Conservation (phyloP, 2,797 vertebrate species). For the Anguilla marmorata region DNA sequence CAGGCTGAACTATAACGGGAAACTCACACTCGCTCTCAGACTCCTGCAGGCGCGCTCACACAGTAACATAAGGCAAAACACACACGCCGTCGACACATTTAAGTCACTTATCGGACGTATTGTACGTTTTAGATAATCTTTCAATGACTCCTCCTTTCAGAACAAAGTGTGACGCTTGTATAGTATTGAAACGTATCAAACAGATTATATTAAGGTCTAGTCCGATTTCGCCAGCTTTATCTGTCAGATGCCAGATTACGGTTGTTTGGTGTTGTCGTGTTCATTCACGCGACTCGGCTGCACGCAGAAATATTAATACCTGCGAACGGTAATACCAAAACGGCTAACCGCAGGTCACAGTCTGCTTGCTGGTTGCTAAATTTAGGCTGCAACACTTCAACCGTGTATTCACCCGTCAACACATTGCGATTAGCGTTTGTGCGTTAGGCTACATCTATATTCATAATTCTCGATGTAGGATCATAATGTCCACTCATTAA, state of each 20-base stretch:
- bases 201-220: background rate
- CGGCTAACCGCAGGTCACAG: slow-evolving; percentile 34
- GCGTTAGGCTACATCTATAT: slow-evolving; percentile 1
- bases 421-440: slow-evolving; percentile 36
- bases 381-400: slow-evolving; percentile 58
- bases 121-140: slow-evolving; percentile 32
- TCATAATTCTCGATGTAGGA: background rate
- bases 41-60: slow-evolving; percentile 21
- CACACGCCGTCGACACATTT: background rate
- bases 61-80: slow-evolving; percentile 22
- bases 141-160: slow-evolving; percentile 57
- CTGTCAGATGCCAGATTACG: slow-evolving; percentile 20
- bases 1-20: slow-evolving; percentile 57
- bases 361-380: slow-evolving; percentile 58
- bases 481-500: background rate
- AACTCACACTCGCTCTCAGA: slow-evolving; percentile 23
- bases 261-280: slow-evolving; percentile 16
- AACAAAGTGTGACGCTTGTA: slow-evolving; percentile 40
- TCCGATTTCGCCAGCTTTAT: slow-evolving; percentile 12
- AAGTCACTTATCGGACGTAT: background rate
- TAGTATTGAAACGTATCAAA: background rate
- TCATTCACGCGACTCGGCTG: slow-evolving; percentile 25
- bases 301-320: background rate
- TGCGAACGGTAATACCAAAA: background rate
- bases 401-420: slow-evolving; percentile 40